Conservation (phyloP, 2,888 invertebrate genomes). For the Coecobrya sp. region DNA sequence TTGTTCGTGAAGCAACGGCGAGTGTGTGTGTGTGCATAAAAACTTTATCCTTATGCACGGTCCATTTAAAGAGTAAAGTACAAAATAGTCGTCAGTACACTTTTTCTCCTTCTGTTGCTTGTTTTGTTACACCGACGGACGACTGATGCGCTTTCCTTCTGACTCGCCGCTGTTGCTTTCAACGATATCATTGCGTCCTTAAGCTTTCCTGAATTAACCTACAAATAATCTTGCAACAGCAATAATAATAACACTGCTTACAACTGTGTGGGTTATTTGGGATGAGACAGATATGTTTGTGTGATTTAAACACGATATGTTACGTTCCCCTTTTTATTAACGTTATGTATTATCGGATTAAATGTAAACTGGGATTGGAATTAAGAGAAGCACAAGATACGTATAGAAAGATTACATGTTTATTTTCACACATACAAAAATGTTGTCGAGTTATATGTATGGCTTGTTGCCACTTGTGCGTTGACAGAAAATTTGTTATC, state of each 20-base stretch:
- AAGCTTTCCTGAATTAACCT: constrained; percentile 76
- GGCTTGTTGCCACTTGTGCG: constrained; percentile 74
- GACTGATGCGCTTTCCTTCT: neutral
- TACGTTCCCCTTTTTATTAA: constrained; percentile 16
- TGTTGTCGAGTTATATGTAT: constrained; percentile 38
- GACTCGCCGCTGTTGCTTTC: constrained; percentile 37
- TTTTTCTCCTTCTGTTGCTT: neutral
- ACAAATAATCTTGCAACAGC: constrained; percentile 45
- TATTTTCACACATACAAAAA: neutral
- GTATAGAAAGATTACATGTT: neutral
- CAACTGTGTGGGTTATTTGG: neutral
- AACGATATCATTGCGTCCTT: constrained; percentile 61
- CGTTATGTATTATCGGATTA: constrained; percentile 47
- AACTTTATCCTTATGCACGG: constrained; percentile 23
- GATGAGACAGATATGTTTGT: constrained; percentile 25
- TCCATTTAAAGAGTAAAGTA: constrained; percentile 31
- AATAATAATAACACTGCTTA: constrained; percentile 5
- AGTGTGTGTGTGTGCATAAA: neutral
- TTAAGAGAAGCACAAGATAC: constrained; percentile 39
- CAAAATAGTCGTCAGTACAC: neutral
- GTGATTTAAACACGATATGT: constrained; percentile 27
- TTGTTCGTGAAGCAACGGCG: neutral
- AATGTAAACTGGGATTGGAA: constrained; percentile 63
- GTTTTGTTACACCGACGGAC: constrained; percentile 15
- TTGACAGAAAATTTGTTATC: constrained; percentile 65